Evolutionary conservation across 2,113 vertebrate species (phyloP).

Genomic region (Puntigrus tetrazona): DNA sequence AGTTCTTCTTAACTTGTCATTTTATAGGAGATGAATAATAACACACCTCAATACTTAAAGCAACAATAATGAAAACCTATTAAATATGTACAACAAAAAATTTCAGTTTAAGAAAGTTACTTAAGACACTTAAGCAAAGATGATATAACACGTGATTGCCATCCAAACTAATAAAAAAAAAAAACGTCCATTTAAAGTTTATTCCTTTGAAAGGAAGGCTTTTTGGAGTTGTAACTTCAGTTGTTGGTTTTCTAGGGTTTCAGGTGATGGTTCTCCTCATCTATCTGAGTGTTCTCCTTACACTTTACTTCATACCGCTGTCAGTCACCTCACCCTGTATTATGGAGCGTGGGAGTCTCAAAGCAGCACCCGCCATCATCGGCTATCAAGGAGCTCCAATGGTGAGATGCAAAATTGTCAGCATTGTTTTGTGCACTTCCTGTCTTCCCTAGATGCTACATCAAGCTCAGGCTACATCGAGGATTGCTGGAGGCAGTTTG

Average conservation of each 20-base stretch:
- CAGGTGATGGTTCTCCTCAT: constrained; percentile 83
- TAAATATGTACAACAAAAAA: neutral
- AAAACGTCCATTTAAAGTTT: neutral
- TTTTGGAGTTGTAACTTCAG: neutral
- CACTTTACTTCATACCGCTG: constrained; percentile 88
- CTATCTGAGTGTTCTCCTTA: constrained; percentile 84
- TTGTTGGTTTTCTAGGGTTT: constrained; percentile 73
- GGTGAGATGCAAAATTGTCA: constrained; percentile 70
- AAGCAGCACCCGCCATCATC: constrained; percentile 84
- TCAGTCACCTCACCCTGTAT: constrained; percentile 94
- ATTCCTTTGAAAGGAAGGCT: neutral
- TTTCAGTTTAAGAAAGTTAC: too few relatives aligned
- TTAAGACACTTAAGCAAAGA: neutral
- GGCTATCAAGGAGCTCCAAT: constrained; percentile 90
- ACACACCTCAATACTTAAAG: neutral
- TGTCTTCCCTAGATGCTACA: neutral
- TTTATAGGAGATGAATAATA: neutral
- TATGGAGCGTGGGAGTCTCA: constrained; percentile 85
- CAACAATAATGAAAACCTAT: neutral
- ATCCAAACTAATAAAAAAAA: neutral
- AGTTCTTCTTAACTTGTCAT: neutral
- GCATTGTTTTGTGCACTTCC: neutral
- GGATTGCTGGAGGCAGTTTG: neutral
- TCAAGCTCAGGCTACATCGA: constrained; percentile 8
- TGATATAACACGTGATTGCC: neutral